phyloP scores from a whole-genome alignment of 2,797 vertebrate species.

The Malacoctenus gilli region DNA sequence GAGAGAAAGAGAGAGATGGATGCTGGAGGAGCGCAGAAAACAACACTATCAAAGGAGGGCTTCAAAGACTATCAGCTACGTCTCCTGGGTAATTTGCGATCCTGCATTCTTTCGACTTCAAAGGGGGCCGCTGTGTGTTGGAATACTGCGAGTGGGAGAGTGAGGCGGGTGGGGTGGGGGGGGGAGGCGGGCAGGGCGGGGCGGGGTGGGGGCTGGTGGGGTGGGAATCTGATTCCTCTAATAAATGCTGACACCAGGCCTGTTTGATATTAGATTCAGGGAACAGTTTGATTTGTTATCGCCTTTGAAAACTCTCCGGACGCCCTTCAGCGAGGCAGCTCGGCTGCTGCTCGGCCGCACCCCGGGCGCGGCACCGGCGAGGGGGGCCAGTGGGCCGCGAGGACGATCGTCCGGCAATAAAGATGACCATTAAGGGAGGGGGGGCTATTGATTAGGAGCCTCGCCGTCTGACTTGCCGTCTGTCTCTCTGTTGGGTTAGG shows the following conservation, averaged over 20 bases:
- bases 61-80: constrained; percentile 95
- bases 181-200: constrained; percentile 55
- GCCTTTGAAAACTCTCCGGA: constrained; percentile 93
- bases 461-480: constrained; percentile 55
- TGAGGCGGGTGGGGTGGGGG: constrained; percentile 49
- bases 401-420: constrained; percentile 48
- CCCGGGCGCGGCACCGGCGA: constrained; percentile 49
- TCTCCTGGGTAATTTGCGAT: constrained; percentile 98
- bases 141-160: constrained; percentile 80
- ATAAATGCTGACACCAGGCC: constrained; percentile 96
- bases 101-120: constrained; percentile 93
- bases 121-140: constrained; percentile 87
- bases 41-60: constrained; percentile 93
- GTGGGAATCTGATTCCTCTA: constrained; percentile 90
- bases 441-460: constrained; percentile 60
- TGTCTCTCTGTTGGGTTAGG: constrained; percentile 40
- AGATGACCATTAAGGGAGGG: constrained; percentile 69
- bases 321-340: constrained; percentile 88
- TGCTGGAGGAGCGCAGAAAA: constrained; percentile 79
- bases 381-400: constrained; percentile 23
- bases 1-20: constrained; percentile 72
- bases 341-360: constrained; percentile 68
- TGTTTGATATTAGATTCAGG: constrained; percentile 97
- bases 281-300: constrained; percentile 94
- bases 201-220: constrained; percentile 55